These are phyloP conservation scores for Synanthedon myopaeformis DNA, from an alignment of 2,888 invertebrate genomes.

Conservation along the genomic window DNA sequence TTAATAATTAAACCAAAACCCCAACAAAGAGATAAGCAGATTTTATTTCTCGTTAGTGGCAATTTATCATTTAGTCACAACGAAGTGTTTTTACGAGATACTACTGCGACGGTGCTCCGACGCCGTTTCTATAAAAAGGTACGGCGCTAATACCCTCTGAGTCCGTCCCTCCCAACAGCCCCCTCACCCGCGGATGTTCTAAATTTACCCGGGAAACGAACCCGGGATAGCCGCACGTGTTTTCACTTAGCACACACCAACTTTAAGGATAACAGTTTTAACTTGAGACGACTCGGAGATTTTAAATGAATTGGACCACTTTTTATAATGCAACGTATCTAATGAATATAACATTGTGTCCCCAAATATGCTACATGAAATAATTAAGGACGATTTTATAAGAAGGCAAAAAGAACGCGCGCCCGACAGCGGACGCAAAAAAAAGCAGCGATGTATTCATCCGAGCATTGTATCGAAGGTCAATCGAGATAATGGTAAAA, in stretches of 20 bases:
- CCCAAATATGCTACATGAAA: neutral
- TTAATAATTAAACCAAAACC: neutral
- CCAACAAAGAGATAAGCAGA: neutral
- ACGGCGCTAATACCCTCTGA: slow-evolving; percentile 38
- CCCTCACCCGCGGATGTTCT: slow-evolving; percentile 32
- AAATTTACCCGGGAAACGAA: slow-evolving; percentile 61
- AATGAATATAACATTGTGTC: slow-evolving; percentile 11
- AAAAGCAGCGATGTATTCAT: slow-evolving; percentile 55
- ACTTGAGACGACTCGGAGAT: slow-evolving; percentile 22
- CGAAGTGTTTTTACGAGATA: slow-evolving; percentile 36
- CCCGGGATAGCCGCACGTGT: slow-evolving; percentile 53
- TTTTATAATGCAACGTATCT: too few relatives aligned
- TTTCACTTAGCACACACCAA: slow-evolving; percentile 54
- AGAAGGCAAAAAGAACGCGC: slow-evolving; percentile 21
- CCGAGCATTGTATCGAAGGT: slow-evolving; percentile 58
- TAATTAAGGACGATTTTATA: slow-evolving; percentile 26
- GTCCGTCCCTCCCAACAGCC: slow-evolving; percentile 10
- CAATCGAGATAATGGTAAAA: slow-evolving; percentile 48
- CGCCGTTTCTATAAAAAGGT: slow-evolving; percentile 65
- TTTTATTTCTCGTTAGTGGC: slow-evolving; percentile 28
- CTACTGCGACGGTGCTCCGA: slow-evolving; percentile 32
- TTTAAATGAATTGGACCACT: too few relatives aligned
- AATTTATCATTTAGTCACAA: slow-evolving; percentile 29
- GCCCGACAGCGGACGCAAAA: slow-evolving; percentile 21
- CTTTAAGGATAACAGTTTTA: slow-evolving; percentile 22